Percentiles rank a stretch among this genome's conserved stretches.
These are phyloP conservation scores for Antennarius maculatus DNA, from an alignment of 2,797 vertebrate genomes.

Conservation along the genomic window DNA sequence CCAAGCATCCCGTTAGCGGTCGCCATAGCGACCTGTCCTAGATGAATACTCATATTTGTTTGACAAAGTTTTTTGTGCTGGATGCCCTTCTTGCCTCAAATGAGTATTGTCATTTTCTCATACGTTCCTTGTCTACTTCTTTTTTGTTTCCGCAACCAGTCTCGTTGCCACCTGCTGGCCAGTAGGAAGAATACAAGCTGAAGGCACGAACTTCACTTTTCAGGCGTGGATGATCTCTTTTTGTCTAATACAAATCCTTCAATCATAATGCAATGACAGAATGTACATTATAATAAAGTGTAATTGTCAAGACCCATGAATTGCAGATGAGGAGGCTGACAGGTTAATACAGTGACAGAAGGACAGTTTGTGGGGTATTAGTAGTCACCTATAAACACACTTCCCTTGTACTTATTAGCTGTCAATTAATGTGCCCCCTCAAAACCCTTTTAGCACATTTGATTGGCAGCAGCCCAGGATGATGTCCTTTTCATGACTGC, in stretches of 20 bases:
- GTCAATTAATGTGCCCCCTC: slow-evolving; percentile 51
- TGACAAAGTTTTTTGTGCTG: too few species aligned
- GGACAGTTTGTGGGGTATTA: slow-evolving; percentile 16
- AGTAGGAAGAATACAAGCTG: background rate
- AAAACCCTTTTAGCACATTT: slow-evolving; percentile 46
- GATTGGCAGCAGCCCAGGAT: slow-evolving; percentile 62
- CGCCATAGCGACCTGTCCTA: too few species aligned
- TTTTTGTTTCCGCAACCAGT: too few species aligned
- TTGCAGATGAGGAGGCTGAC: slow-evolving; percentile 29
- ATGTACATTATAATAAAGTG: slow-evolving; percentile 26
- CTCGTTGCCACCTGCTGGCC: background rate
- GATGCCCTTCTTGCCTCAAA: too few species aligned
- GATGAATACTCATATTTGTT: too few species aligned
- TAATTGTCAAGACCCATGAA: slow-evolving; percentile 15
- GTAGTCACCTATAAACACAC: slow-evolving; percentile 44
- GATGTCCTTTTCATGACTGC: slow-evolving; percentile 33
- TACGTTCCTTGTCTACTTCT: too few species aligned
- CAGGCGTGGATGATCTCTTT: too few species aligned
- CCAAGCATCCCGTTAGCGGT: too few species aligned
- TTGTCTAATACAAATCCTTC: background rate
- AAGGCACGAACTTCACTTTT: background rate
- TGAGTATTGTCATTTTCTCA: too few species aligned
- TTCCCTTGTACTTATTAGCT: slow-evolving; percentile 40
- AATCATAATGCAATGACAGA: slow-evolving; percentile 31
- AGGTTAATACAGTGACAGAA: slow-evolving; percentile 37